Conservation (phyloP, 2,888 invertebrate species). For the Caenorhabditis macrosperma region DNA sequence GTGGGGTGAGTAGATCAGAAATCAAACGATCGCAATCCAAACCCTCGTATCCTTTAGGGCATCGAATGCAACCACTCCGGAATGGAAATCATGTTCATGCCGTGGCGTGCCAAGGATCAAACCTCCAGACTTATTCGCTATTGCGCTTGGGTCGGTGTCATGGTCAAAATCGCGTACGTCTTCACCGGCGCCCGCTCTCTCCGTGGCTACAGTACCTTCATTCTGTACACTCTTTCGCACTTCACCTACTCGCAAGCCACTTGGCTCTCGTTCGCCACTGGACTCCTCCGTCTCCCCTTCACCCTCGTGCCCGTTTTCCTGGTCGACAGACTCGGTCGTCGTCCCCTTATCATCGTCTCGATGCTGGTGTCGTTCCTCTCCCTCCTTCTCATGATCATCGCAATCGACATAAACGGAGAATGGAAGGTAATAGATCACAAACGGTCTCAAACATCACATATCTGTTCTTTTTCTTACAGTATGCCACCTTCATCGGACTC, state of each 20-base stretch:
- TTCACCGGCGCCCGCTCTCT: conserved; percentile 69
- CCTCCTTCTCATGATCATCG: conserved; percentile 57
- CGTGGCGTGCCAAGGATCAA: conserved; percentile 65
- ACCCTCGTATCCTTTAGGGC: conserved; percentile 9
- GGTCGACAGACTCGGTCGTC: conserved; percentile 68
- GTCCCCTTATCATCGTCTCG: conserved; percentile 65
- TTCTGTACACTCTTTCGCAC: conserved; percentile 61
- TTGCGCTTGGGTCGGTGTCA: conserved; percentile 69
- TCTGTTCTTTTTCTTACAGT: conserved; percentile 17
- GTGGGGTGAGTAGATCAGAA: conserved; percentile 19
- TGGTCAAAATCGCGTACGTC: conserved; percentile 72
- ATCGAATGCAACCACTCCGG: conserved; percentile 51
- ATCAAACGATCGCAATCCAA: conserved; percentile 6
- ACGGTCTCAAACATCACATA: background rate
- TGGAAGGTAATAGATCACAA: conserved; percentile 51
- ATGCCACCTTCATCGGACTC: conserved; percentile 60
- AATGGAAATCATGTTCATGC: conserved; percentile 70
- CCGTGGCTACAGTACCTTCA: conserved; percentile 66
- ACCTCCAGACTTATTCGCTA: conserved; percentile 63
- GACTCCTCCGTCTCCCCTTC: conserved; percentile 65
- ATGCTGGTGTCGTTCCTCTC: conserved; percentile 60
- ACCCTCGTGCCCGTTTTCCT: conserved; percentile 69
- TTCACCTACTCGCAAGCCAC: conserved; percentile 63
- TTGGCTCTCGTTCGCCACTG: conserved; percentile 59
- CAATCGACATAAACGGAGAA: conserved; percentile 56